Conservation (phyloP, 2,797 vertebrate genomes). For the Gallirallus australis region DNA sequence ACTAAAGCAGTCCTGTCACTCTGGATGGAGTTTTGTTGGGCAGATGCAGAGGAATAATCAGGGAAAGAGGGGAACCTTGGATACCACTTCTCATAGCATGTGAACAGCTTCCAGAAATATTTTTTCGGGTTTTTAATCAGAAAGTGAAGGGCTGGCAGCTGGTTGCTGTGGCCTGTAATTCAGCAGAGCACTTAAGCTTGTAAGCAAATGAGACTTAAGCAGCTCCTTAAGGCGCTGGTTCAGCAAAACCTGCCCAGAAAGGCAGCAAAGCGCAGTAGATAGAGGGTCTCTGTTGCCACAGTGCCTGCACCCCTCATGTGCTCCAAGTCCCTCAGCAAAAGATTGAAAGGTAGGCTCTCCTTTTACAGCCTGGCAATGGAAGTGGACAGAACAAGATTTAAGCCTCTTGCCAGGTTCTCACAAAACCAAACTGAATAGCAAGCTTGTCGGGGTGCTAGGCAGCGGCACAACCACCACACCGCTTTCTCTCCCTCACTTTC, state of each 20-base stretch:
- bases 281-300: not conserved
- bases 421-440: not conserved
- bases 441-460: fast-evolving
- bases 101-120: not conserved
- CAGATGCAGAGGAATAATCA: not conserved
- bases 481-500: not conserved
- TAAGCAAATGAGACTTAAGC: not conserved
- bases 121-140: slow-evolving; percentile 2
- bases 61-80: not conserved
- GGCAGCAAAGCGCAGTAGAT: not conserved
- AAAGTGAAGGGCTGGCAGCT: slow-evolving; percentile 37
- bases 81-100: not conserved
- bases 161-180: not conserved
- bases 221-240: not conserved
- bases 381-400: not conserved
- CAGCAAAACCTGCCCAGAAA: not conserved
- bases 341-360: not conserved
- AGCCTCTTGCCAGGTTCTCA: not conserved
- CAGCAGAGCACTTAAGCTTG: slow-evolving; percentile 9
- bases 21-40: not conserved
- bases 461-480: not conserved
- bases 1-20: not conserved
- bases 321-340: not conserved
- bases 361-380: not conserved
- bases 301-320: fast-evolving